Percentiles rank a stretch among this genome's conserved stretches.
These are phyloP conservation scores for Hemicrepidius hirtus DNA, from an alignment of 2,888 invertebrate genomes.

Conservation along the genomic window DNA sequence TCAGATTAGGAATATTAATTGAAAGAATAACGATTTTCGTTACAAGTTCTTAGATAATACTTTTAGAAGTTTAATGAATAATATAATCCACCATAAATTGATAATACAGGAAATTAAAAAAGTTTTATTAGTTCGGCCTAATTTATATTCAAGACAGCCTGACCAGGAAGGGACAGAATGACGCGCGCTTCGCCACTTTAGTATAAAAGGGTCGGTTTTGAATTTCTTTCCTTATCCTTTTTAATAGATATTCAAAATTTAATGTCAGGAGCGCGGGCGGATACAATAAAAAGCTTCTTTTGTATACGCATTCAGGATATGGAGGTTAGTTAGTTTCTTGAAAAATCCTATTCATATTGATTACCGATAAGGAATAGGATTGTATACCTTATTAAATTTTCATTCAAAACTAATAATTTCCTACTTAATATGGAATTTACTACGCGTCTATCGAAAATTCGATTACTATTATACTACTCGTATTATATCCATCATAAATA, in stretches of 20 bases:
- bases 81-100: not conserved
- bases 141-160: slow-evolving; percentile 26
- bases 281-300: no score
- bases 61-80: not conserved
- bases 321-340: not conserved
- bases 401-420: slow-evolving; percentile 1
- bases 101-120: slow-evolving; percentile 19
- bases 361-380: not conserved
- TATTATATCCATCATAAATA: no score
- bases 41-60: no score
- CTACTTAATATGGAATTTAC: slow-evolving; percentile 8
- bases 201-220: slow-evolving; percentile 6
- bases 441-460: not conserved
- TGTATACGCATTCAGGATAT: no score
- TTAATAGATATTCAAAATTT: no score
- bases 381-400: slow-evolving; percentile 13
- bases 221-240: not conserved
- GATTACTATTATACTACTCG: not conserved
- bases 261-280: no score
- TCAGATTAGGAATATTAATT: no score
- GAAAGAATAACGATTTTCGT: no score
- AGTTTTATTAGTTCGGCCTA: slow-evolving; percentile 25
- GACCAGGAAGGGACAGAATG: slow-evolving; percentile 13
- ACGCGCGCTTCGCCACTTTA: slow-evolving; percentile 16
- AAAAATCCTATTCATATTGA: not conserved